Evolutionary conservation across 2,797 vertebrate genomes (phyloP).

Genomic region (Hippoglossus hippoglossus): DNA sequence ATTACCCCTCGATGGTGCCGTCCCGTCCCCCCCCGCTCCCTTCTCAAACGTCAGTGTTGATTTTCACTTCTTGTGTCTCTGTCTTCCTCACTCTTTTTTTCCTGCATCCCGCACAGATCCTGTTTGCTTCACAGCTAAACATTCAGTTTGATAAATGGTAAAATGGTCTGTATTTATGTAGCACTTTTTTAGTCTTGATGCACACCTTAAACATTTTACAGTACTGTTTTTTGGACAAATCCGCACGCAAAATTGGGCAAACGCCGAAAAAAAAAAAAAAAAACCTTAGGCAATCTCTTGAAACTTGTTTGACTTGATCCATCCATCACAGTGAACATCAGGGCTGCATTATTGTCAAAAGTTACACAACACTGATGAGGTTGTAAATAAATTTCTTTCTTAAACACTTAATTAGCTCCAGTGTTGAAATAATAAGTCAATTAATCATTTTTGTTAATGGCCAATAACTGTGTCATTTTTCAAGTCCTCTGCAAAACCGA

Average conservation of each 20-base stretch:
- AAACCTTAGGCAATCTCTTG: no score
- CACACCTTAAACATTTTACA: no score
- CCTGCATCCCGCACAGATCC: neutral
- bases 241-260: no score
- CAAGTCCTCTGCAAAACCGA: no score
- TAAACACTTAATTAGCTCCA: neutral
- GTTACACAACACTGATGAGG: neutral
- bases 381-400: neutral
- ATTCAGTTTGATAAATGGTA: neutral
- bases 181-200: no score
- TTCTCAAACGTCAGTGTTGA: slow-evolving; percentile 29
- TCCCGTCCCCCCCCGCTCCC: neutral
- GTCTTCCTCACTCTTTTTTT: neutral
- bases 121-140: slow-evolving; percentile 3
- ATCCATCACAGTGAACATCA: neutral
- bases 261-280: no score
- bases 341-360: neutral
- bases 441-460: neutral
- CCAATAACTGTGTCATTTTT: neutral
- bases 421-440: neutral
- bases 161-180: no score
- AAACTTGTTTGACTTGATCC: slow-evolving; percentile 1
- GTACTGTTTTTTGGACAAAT: neutral
- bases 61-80: slow-evolving; percentile 35
- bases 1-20: slow-evolving; percentile 4